Base-by-base conservation (phyloP, 1,140 invertebrate genomes). In the Tetraneura akinire region DNA sequence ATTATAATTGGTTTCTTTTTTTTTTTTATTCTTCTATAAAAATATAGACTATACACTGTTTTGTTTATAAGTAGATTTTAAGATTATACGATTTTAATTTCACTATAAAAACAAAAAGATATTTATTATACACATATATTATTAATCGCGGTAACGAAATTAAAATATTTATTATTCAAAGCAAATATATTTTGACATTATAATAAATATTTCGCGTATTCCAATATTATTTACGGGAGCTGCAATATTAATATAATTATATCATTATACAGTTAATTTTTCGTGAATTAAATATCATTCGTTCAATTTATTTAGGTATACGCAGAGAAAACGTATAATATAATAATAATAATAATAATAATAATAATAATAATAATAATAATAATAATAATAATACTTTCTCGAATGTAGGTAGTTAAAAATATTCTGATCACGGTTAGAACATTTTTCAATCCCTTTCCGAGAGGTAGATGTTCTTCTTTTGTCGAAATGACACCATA, bases 381-480 rank as follows among this genome's bases (percentile, higher is more conserved):
- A n/a, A n/a, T n/a, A n/a, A n/a, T n/a, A n/a, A n/a, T n/a, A n/a
- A n/a, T n/a, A n/a, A n/a, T n/a, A n/a, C n/a, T n/a, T n/a, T n/a
- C n/a, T n/a, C n/a, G n/a, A n/a, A n/a, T 60, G 1, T 2, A 18
- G 13, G 64, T 45, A 68, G 64, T 68, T 21, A 23, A 68, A 68
- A 68, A 68, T 68, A 68, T 68, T 68, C 64, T 32, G 11, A 68
- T 68, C 64, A 68, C 64, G 64, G 45, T 45, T 68, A 68, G 64
- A 68, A 45, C 64, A 68, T 68, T 45, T 42, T 68, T 68, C 64
- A 23, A 45, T 45, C 32, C 37, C 64, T 68, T 32, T 10, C 10
- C 10, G 11, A 13, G 64, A 13, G 21, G n/a, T 68, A 37, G 37
- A n/a, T 45, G 64, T 68, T n/a, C 13, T 68, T 66, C 62, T 66